phyloP scores from a whole-genome alignment of 2,888 invertebrate species.

The Drosophila parthenogenetica region DNA sequence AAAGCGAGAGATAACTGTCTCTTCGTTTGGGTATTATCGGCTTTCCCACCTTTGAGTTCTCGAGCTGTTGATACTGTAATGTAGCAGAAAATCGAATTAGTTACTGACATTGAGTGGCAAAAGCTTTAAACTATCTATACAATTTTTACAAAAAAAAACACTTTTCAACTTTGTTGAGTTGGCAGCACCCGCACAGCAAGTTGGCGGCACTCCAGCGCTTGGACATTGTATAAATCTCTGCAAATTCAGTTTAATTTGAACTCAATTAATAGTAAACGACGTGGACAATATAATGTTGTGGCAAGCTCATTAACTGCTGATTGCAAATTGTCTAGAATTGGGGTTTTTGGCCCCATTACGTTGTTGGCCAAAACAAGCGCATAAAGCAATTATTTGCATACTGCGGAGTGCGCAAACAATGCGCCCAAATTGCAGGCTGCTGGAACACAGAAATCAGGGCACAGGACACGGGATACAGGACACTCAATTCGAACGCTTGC shows the following conservation, averaged over 20 bases:
- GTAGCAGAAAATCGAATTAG: slow-evolving; percentile 17
- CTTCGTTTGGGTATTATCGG: slow-evolving; percentile 35
- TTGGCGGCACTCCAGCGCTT: not conserved
- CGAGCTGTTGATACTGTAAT: slow-evolving; percentile 5
- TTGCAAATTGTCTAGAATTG: slow-evolving; percentile 54
- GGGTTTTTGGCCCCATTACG: slow-evolving; percentile 43
- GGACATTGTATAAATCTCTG: not conserved
- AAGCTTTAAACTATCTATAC: not conserved
- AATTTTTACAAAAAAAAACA: not conserved
- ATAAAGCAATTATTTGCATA: slow-evolving; percentile 78
- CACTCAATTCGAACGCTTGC: slow-evolving; percentile 10
- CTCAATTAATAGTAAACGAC: slow-evolving; percentile 44
- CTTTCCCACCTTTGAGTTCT: slow-evolving; percentile 22
- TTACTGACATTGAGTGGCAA: not conserved
- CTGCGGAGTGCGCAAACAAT: slow-evolving; percentile 59
- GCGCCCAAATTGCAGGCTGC: slow-evolving; percentile 66
- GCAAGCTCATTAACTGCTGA: slow-evolving; percentile 66
- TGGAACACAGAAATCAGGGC: slow-evolving; percentile 3
- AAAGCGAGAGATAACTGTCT: slow-evolving; percentile 42
- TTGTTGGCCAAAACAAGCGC: slow-evolving; percentile 58
- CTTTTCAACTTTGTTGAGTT: not conserved
- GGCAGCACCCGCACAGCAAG: not conserved
- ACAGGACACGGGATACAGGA: slow-evolving; percentile 11
- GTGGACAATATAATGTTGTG: slow-evolving; percentile 15
- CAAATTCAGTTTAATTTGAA: slow-evolving; percentile 11